Percentiles rank a stretch among this genome's conserved stretches.
These are phyloP conservation scores for Rhinolophus ferrumequinum DNA, from an alignment of 2,113 vertebrate genomes.

Conservation along the genomic window DNA sequence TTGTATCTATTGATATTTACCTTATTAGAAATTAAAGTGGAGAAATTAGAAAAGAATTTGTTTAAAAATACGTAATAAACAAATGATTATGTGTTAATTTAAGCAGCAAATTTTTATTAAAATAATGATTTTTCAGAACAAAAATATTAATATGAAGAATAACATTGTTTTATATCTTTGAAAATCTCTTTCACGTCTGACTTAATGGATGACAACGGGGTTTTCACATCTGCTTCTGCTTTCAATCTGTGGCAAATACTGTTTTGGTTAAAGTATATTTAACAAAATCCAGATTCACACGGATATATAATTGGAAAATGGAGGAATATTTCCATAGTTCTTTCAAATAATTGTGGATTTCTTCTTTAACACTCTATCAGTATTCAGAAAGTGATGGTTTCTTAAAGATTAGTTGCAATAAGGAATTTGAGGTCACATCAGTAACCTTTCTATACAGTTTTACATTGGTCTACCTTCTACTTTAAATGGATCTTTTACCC, in stretches of 20 bases:
- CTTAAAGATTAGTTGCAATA: neutral
- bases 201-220: neutral
- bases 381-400: neutral
- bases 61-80: slow-evolving; percentile 41
- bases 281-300: neutral
- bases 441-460: neutral
- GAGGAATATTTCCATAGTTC: neutral
- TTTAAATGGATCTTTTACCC: neutral
- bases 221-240: neutral
- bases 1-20: neutral
- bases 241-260: neutral
- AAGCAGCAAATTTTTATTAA: neutral
- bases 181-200: neutral
- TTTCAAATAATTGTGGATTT: slow-evolving; percentile 26
- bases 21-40: slow-evolving; percentile 15
- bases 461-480: neutral
- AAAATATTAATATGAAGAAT: neutral
- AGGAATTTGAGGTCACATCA: neutral
- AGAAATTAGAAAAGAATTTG: neutral
- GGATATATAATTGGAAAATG: neutral
- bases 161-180: slow-evolving; percentile 15
- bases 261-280: slow-evolving; percentile 11
- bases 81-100: neutral
- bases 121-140: neutral
- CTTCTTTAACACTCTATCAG: neutral